phyloP scores from a whole-genome alignment of 2,888 invertebrate species.

The Hartigia nigra region DNA sequence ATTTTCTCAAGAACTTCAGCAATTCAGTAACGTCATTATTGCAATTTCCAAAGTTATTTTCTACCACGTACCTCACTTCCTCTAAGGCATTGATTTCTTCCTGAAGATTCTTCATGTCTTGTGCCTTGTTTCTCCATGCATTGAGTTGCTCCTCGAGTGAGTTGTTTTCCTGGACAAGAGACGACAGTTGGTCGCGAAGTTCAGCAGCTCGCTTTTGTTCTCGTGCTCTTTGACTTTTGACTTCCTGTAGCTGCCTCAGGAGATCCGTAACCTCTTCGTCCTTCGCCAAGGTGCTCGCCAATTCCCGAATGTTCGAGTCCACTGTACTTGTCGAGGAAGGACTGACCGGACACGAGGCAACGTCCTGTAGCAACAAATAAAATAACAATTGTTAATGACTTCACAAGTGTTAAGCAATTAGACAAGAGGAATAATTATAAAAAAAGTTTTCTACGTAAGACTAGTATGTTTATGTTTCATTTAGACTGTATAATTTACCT shows the following conservation, averaged over 20 bases:
- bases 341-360: conserved; percentile 27
- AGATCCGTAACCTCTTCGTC: conserved; percentile 68
- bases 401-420: not conserved
- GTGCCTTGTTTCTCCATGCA: conserved; percentile 75
- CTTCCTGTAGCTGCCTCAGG: conserved; percentile 78
- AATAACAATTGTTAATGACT: not conserved
- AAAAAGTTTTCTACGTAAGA: not conserved
- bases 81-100: conserved; percentile 86
- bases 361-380: conserved; percentile 21
- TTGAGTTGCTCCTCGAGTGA: conserved; percentile 77
- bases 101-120: conserved; percentile 84
- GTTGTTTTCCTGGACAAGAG: conserved; percentile 77
- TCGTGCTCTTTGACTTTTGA: conserved; percentile 74
- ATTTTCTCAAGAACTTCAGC: not conserved
- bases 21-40: not conserved
- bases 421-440: not conserved
- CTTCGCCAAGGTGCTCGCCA: conserved; percentile 33
- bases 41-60: not conserved
- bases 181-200: conserved; percentile 81
- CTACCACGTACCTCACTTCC: conserved; percentile 78
- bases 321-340: not conserved
- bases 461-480: not conserved
- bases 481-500: conserved; percentile 37
- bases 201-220: conserved; percentile 81
- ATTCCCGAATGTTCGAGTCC: conserved; percentile 26